Base-by-base conservation (phyloP, 2,113 vertebrate genomes). In the Gasterosteus nipponicus region DNA sequence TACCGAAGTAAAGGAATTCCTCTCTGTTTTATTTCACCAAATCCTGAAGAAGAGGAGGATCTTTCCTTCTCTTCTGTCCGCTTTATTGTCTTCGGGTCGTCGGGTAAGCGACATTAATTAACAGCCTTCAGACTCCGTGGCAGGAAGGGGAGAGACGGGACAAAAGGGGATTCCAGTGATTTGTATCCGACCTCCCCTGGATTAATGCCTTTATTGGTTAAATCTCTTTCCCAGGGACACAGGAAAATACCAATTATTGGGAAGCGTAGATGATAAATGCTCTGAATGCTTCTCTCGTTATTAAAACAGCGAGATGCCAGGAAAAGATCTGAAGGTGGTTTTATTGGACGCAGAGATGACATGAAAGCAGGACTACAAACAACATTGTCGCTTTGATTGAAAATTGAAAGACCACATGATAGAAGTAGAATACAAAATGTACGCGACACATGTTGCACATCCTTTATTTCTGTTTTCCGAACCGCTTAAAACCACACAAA, bases 271-370 rank as follows among this genome's bases (percentile, higher is more conserved):
- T 65, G 51, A 63, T 70, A 82, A 90, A 90, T 86, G 77, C 84
- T 78, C 87, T 56, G 80, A 90, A 91, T 90, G 79, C 82, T 84
- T 89, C 82, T 92, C 65, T 87, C 74, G 69, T 88, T 89, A 87
- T 91, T 80, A 90, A 92, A 92, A 54, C 62, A 26, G 58, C 41
- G 49, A 64, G 88, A 76, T 72, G 63, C 60, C 59, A 19, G 74
- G 33, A 64, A 16, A 26, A 35, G 65, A 54, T 70, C 60, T 69
- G 35, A 69, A 10, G 73, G 42, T 18, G 7, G 54, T 65, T 69
- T 77, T 38, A 58, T 35, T 63, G 47, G 26, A 41, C 44, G 58
- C 57, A 7, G 18, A 33, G 53, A 58, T 61, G 71, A 51, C 62
- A 84, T 86, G 60, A 84, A 75, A 69, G 78, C 81, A 74, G 67